Base-by-base conservation (phyloP, 2,113 vertebrate genomes). In the Pitta sordida region DNA sequence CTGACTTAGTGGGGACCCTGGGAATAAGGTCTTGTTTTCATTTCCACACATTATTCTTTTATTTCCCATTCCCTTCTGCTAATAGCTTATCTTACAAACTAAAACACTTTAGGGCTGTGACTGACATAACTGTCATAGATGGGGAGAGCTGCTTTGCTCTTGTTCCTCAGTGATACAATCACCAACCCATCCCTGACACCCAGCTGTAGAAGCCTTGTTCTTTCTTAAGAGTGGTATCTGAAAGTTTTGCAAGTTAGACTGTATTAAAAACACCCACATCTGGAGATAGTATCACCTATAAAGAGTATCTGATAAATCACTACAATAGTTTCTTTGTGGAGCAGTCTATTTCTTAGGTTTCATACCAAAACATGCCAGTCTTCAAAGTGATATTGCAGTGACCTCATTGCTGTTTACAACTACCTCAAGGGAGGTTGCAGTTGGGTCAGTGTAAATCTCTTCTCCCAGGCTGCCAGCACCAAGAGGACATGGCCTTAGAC, bases 21-120 rank as follows among this genome's bases (percentile, higher is more conserved):
- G 70, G 78, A 90, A 93, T 48, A 73, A 93, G 91, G 37, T 12
- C 67, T 80, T 90, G 78, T 39, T 93, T 90, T 77, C 13, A 3
- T 91, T 91, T 94, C 92, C 71, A 88, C 53, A 34, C 41, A 58
- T 86, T 93, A 85, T 93, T 84, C 53, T 76, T 87, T 62, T 82
- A 85, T 76, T 91, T 44, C 39, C 12, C 44, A 20, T 32, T 86
- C 56, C 32, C 58, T 84, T 59, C 36, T 84, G 65, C 69, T 93
- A 91, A 79, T 55, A 89, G 34, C n/a, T 92, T 95, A 89, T 82
- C 59, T 95, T 77, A 74, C 10, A 93, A 86, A 51, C 19, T 20
- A 52, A 90, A 78, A 49, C 37, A n/a, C 69, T 56, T 36, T 32
- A 78, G 78, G 65, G 32, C 69, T 82, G 39, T 74, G 77, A 76